These are phyloP conservation scores for Lucinisca nassula DNA, from an alignment of 2,888 invertebrate species.

Conservation along the genomic window DNA sequence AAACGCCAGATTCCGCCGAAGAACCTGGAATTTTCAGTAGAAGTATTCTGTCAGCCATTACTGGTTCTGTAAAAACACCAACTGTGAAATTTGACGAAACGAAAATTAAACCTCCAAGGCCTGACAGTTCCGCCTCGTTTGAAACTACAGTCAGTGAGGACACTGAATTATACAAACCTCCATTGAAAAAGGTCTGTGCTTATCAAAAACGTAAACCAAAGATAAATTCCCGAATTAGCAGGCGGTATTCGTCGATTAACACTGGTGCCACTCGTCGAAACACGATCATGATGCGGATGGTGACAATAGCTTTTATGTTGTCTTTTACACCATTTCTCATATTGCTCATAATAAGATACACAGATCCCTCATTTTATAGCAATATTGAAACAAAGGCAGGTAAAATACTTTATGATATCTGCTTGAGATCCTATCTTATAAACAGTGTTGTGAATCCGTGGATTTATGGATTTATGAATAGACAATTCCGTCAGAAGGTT, in stretches of 20 bases:
- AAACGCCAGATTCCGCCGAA: background rate
- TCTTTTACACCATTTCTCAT: constrained; percentile 63
- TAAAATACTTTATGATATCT: constrained; percentile 57
- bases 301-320: constrained; percentile 65
- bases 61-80: constrained; percentile 30
- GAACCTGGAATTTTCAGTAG: constrained; percentile 37
- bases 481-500: constrained; percentile 50
- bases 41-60: constrained; percentile 63
- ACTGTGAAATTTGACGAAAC: background rate
- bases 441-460: constrained; percentile 68
- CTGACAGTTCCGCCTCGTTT: background rate
- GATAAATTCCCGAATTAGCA: background rate
- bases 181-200: background rate
- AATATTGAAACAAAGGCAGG: constrained; percentile 18
- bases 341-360: constrained; percentile 58
- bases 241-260: constrained; percentile 23
- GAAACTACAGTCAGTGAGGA: background rate
- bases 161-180: background rate
- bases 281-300: constrained; percentile 68
- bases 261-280: constrained; percentile 48
- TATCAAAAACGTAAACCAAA: background rate
- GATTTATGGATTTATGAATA: constrained; percentile 69
- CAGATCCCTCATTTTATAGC: constrained; percentile 44
- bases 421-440: constrained; percentile 60
- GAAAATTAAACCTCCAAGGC: background rate